Base-by-base conservation (phyloP, 1,140 invertebrate genomes). In the Cydia fagiglandana region DNA sequence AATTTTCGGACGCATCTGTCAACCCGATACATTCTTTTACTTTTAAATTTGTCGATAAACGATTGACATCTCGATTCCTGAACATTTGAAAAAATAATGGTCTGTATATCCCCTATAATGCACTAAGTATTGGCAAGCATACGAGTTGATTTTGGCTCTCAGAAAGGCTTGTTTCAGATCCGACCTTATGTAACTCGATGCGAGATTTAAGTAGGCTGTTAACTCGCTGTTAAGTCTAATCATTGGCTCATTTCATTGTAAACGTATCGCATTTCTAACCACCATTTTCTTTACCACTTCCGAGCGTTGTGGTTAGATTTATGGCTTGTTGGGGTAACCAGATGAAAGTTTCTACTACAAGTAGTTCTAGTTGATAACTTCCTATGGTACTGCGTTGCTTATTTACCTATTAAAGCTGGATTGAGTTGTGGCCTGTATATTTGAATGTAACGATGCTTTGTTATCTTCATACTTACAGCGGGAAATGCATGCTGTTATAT, bases 181-280 rank as follows among this genome's bases (percentile, higher is more conserved):
- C 7, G 41, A 45, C 12, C 41, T 41, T 45, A 45, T 45, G 41
- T 45, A 45, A 45, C 10, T 45, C 13, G 45, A 41, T 9, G 38
- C 7, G 1, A 41, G 9, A 9, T 53, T 17, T 53, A 17, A 53
- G n/a, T 17, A 9, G n/a, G 50, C 50, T 53, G 50, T 7, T 53
- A 53, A 13, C 1, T 30, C 45, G 24, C 24, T 24, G 24, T 24
- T 24, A 24, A 24, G 73, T 77, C 45, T 76, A 76, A 75, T 73
- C 70, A 70, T 75, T 45, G 30, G 56, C n/a, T 61, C 2, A 61
- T 61, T 61, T 61, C 53, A 12, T 61, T 61, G 56, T 12, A 24
- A 56, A 61, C 20, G 56, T 61, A 61, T 61, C 56, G 20, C 15
- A 12, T 24, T 61, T 61, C 17, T 9, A 61, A 61, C 9, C 12